phyloP scores from a whole-genome alignment of 2,888 invertebrate species.

The Unio delphinus region DNA sequence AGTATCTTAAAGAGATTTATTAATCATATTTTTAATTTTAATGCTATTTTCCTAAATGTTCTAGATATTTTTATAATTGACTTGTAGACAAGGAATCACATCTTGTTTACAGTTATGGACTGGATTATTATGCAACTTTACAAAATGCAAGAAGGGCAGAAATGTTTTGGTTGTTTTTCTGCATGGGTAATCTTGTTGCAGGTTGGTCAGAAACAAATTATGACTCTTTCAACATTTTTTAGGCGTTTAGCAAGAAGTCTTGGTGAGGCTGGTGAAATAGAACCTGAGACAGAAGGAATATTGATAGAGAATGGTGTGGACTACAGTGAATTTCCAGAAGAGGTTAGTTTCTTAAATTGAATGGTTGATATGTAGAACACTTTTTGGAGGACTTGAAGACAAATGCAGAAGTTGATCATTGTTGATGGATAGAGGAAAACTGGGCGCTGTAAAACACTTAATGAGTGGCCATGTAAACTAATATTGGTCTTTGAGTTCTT shows the following conservation, averaged over 20 bases:
- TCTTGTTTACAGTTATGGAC: too few relatives aligned
- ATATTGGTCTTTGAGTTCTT: too few relatives aligned
- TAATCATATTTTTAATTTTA: too few relatives aligned
- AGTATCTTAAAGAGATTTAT: too few relatives aligned
- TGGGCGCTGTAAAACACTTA: too few relatives aligned
- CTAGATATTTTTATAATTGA: too few relatives aligned
- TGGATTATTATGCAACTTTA: not conserved
- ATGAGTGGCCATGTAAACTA: too few relatives aligned
- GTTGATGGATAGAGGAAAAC: not conserved
- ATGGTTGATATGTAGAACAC: not conserved
- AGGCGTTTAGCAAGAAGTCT: slow-evolving; percentile 79
- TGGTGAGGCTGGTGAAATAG: slow-evolving; percentile 84
- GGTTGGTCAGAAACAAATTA: not conserved
- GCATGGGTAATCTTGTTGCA: too few relatives aligned
- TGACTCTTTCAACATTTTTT: slow-evolving; percentile 10
- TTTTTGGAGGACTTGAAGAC: not conserved
- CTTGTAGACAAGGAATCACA: too few relatives aligned
- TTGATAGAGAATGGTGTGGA: slow-evolving; percentile 85
- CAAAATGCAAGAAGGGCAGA: too few relatives aligned
- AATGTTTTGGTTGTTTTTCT: too few relatives aligned
- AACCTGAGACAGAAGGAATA: slow-evolving; percentile 85
- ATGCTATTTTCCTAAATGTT: too few relatives aligned
- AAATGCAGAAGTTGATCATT: not conserved
- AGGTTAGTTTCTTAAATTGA: slow-evolving; percentile 67
- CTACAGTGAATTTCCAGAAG: slow-evolving; percentile 80